These are phyloP conservation scores for Dendrocincla fuliginosa DNA, from an alignment of 2,797 vertebrate genomes.

Conservation along the genomic window DNA sequence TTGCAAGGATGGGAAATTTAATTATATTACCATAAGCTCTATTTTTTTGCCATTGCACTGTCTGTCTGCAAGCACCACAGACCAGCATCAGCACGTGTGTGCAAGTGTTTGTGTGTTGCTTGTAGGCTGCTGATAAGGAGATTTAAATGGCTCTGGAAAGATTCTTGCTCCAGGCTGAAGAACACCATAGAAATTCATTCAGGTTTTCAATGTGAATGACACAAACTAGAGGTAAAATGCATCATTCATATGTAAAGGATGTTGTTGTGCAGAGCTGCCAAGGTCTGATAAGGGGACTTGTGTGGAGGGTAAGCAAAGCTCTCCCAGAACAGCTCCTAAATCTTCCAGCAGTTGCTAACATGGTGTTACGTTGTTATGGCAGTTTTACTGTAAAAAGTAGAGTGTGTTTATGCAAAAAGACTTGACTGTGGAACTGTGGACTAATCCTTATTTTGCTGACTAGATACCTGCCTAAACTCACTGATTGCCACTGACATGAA, in stretches of 20 bases:
- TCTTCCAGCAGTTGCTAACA: constrained; percentile 45
- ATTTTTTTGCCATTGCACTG: constrained; percentile 5
- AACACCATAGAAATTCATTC: constrained; percentile 69
- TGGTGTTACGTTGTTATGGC: constrained; percentile 21
- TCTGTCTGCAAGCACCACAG: constrained; percentile 28
- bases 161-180: constrained; percentile 68
- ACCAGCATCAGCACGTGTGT: not conserved
- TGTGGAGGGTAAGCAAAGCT: not conserved
- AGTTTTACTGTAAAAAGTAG: not conserved
- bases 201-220: constrained; percentile 49
- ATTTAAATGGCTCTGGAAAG: constrained; percentile 73
- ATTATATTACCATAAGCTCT: constrained; percentile 50
- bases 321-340: not conserved
- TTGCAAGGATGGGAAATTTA: constrained; percentile 54
- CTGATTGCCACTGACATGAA: constrained; percentile 1
- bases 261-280: constrained; percentile 68
- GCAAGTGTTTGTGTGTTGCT: constrained; percentile 50
- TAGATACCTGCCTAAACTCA: not conserved
- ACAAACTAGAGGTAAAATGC: constrained; percentile 43
- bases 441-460: constrained; percentile 54
- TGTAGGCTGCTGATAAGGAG: constrained; percentile 73
- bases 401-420: constrained; percentile 42
- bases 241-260: constrained; percentile 71
- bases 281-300: constrained; percentile 58
- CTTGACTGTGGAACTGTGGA: constrained; percentile 47